Evolutionary conservation across 2,797 vertebrate genomes (phyloP).

Genomic region (Chiloscyllium punctatum): DNA sequence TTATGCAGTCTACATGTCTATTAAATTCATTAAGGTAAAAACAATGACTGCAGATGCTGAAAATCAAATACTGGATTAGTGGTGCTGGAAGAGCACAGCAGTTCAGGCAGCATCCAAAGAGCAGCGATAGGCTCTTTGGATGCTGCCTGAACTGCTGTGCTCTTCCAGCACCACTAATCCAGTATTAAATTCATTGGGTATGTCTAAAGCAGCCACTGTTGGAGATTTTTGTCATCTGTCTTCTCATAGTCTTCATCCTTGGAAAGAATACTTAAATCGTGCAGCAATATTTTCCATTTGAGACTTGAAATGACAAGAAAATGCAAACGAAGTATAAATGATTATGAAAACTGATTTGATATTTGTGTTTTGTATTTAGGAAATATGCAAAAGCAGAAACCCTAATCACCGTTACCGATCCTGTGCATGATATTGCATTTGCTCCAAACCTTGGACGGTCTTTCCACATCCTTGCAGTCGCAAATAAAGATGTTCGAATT

Average conservation of each 20-base stretch:
- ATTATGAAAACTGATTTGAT: neutral
- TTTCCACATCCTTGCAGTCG: slow-evolving; percentile 90
- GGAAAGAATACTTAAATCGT: neutral
- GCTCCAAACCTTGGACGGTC: slow-evolving; percentile 94
- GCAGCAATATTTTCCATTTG: neutral
- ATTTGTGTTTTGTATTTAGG: slow-evolving; percentile 53
- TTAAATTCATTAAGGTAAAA: too few species aligned
- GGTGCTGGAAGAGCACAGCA: too few species aligned
- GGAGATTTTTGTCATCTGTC: neutral
- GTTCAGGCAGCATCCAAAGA: too few species aligned
- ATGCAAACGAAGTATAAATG: neutral
- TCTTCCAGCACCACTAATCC: too few species aligned
- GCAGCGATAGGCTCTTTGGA: too few species aligned
- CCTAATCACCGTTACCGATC: slow-evolving; percentile 87
- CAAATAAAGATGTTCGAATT: slow-evolving; percentile 94
- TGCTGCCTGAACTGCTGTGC: too few species aligned
- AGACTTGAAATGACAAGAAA: neutral
- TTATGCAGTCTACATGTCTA: neutral
- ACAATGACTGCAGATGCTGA: too few species aligned
- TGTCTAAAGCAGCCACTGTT: neutral
- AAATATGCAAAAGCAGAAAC: slow-evolving; percentile 94
- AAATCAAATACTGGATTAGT: too few species aligned
- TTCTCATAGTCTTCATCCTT: neutral
- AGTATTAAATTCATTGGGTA: too few species aligned
- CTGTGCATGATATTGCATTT: slow-evolving; percentile 92